A percentile compares a stretch with the other conserved stretches of the same genome.
phyloP scores from a whole-genome alignment of 2,797 vertebrate species.

The Chelon auratus region DNA sequence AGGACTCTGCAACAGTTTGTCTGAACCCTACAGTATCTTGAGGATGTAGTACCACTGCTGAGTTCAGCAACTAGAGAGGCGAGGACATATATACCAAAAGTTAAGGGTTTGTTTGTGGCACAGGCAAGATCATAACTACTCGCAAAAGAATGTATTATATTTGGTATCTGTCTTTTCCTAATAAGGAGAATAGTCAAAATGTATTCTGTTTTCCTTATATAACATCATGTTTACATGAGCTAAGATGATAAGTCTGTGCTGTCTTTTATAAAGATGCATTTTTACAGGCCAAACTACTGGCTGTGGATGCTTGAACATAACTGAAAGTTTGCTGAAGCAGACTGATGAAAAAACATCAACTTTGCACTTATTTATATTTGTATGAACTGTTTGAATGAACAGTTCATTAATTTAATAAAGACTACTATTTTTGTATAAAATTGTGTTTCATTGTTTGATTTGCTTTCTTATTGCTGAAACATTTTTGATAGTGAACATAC shows the following conservation, averaged over 20 bases:
- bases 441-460: constrained; percentile 51
- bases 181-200: constrained; percentile 49
- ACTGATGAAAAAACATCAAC: constrained; percentile 77
- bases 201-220: constrained; percentile 61
- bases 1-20: constrained; percentile 43
- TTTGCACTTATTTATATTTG: constrained; percentile 99
- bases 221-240: constrained; percentile 88
- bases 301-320: constrained; percentile 89
- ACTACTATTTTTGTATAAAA: constrained; percentile 91
- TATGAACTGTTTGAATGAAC: constrained; percentile 82
- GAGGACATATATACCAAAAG: constrained; percentile 22
- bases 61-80: constrained; percentile 21
- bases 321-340: constrained; percentile 77
- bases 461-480: constrained; percentile 4
- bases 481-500: too few relatives aligned
- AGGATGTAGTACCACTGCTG: constrained; percentile 50
- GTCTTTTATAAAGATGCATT: constrained; percentile 95
- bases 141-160: constrained; percentile 78
- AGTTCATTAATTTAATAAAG: constrained; percentile 99
- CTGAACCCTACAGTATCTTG: constrained; percentile 52
- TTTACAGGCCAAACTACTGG: constrained; percentile 85
- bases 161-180: constrained; percentile 39
- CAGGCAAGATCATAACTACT: constrained; percentile 54
- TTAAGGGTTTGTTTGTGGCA: constrained; percentile 46
- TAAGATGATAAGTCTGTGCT: constrained; percentile 72